Evolutionary conservation across 2,797 vertebrate species (phyloP).

Genomic region (Philypnodon macrostomus): DNA sequence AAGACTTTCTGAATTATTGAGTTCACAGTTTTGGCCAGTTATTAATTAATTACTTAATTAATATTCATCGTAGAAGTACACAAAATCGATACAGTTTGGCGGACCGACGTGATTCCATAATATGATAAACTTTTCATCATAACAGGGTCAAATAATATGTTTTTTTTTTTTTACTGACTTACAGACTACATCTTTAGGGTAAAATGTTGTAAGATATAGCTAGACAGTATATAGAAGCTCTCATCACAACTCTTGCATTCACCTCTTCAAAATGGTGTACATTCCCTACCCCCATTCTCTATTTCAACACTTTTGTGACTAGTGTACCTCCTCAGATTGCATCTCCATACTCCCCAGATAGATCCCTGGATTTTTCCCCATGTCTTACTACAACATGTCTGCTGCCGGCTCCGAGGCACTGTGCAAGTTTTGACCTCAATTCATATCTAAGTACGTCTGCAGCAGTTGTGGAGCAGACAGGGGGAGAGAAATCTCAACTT

Average conservation of each 20-base stretch:
- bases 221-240: conserved; percentile 12
- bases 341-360: conserved; percentile 61
- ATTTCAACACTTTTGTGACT: conserved; percentile 35
- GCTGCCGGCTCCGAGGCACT: conserved; percentile 30
- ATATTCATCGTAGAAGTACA: too few species aligned
- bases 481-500: conserved; percentile 30
- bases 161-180: neutral
- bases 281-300: conserved; percentile 20
- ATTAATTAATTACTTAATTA: too few species aligned
- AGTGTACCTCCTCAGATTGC: conserved; percentile 54
- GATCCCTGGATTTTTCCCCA: conserved; percentile 45
- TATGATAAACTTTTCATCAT: too few species aligned
- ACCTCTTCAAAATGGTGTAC: conserved; percentile 34
- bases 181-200: too few species aligned
- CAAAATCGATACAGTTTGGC: too few species aligned
- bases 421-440: conserved; percentile 69
- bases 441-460: conserved; percentile 47
- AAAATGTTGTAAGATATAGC: conserved; percentile 36
- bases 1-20: too few species aligned
- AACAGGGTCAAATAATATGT: too few species aligned
- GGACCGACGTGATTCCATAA: too few species aligned
- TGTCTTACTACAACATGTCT: conserved; percentile 46
- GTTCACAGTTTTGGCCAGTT: too few species aligned
- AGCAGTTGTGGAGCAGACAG: conserved; percentile 45
- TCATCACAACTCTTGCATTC: conserved; percentile 40